A percentile compares a stretch with the other conserved stretches of the same genome.
Conservation (phyloP, 2,113 vertebrate genomes). For the Aegithalos caudatus region DNA sequence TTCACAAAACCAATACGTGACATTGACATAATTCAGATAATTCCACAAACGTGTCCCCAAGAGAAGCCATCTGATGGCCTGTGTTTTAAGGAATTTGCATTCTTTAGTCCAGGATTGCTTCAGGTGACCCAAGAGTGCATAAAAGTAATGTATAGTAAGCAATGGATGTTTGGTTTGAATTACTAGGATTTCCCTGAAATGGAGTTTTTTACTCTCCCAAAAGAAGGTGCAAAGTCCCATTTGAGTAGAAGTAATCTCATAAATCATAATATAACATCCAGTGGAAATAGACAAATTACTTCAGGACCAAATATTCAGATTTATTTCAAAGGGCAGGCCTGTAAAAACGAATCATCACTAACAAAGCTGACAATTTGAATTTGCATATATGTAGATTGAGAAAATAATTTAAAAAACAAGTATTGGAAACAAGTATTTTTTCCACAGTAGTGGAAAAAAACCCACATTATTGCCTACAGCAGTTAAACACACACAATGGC, state of each 20-base stretch:
- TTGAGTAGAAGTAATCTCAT: not conserved
- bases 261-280: not conserved
- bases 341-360: not conserved
- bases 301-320: not conserved
- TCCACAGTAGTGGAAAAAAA: not conserved
- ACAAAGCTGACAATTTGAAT: not conserved
- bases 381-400: not conserved
- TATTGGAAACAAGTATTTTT: too few relatives aligned
- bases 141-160: not conserved
- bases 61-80: not conserved
- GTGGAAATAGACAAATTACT: not conserved
- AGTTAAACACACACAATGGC: not conserved
- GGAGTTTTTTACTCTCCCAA: not conserved
- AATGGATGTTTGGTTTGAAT: not conserved
- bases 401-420: not conserved
- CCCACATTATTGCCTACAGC: not conserved
- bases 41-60: not conserved
- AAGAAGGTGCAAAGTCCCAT: not conserved
- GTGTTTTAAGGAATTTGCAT: not conserved
- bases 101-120: not conserved
- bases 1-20: not conserved
- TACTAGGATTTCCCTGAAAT: not conserved
- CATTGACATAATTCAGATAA: not conserved
- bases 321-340: not conserved
- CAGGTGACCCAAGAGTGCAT: not conserved